Conservation (phyloP, 2,113 vertebrate species). For the Peromyscus californicus region DNA sequence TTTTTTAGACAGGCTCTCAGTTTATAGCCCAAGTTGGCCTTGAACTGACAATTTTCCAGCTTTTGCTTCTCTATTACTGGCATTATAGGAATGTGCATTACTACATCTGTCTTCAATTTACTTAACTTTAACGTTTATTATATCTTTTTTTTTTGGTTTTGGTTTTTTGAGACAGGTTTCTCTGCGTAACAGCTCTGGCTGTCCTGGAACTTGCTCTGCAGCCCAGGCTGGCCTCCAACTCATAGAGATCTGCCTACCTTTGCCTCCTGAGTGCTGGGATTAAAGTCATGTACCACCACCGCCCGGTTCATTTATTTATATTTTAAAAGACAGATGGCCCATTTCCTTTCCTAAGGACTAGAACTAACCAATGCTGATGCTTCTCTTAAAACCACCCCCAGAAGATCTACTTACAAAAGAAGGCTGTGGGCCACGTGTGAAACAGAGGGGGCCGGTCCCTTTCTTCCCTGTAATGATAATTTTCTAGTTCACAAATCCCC, state of each 20-base stretch:
- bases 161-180: background rate
- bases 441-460: conserved; percentile 87
- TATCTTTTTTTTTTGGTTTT: background rate
- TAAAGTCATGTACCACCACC: background rate
- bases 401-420: conserved; percentile 91
- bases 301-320: background rate
- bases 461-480: conserved; percentile 87
- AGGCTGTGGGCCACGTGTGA: conserved; percentile 92
- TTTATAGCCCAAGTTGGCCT: background rate
- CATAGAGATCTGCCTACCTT: background rate
- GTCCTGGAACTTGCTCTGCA: background rate
- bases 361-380: background rate
- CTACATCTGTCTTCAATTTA: background rate
- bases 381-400: background rate
- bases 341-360: background rate
- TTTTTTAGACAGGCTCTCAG: background rate
- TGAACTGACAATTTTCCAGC: background rate
- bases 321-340: background rate
- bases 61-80: background rate
- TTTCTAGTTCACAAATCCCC: conserved; percentile 93
- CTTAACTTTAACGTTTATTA: background rate
- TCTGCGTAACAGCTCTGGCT: background rate
- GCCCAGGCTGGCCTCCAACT: background rate
- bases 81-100: background rate
- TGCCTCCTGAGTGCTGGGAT: background rate